Evolutionary conservation across 2,888 invertebrate genomes (phyloP).

Genomic region (Cephus pulcher): DNA sequence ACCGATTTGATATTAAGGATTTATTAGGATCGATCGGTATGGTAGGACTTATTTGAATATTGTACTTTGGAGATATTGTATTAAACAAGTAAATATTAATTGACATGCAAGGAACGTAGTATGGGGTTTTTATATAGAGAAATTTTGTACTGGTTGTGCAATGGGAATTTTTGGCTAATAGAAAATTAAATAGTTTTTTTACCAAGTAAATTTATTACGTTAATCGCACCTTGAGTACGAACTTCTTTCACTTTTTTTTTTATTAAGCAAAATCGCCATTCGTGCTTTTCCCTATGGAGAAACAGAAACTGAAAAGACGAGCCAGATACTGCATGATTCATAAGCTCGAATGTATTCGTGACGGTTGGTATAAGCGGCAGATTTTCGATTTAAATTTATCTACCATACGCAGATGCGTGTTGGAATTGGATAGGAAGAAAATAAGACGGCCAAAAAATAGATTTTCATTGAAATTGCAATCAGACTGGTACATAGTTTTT

Average conservation of each 20-base stretch:
- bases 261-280: background rate
- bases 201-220: background rate
- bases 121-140: background rate
- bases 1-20: background rate
- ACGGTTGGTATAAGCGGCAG: background rate
- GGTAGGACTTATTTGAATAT: background rate
- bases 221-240: background rate
- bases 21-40: background rate
- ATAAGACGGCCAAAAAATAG: background rate
- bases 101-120: background rate
- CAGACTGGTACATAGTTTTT: background rate
- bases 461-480: background rate
- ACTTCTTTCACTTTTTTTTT: background rate
- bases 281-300: background rate
- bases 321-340: background rate
- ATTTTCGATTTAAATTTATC: conserved; percentile 5
- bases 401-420: background rate
- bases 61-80: background rate
- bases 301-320: background rate
- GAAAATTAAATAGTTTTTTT: background rate
- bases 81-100: background rate
- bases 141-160: background rate
- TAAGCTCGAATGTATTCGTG: background rate
- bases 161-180: background rate
- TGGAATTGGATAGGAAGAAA: background rate